These are phyloP conservation scores for Hippopotamyrus pictus DNA, from an alignment of 2,797 vertebrate species.

Conservation along the genomic window DNA sequence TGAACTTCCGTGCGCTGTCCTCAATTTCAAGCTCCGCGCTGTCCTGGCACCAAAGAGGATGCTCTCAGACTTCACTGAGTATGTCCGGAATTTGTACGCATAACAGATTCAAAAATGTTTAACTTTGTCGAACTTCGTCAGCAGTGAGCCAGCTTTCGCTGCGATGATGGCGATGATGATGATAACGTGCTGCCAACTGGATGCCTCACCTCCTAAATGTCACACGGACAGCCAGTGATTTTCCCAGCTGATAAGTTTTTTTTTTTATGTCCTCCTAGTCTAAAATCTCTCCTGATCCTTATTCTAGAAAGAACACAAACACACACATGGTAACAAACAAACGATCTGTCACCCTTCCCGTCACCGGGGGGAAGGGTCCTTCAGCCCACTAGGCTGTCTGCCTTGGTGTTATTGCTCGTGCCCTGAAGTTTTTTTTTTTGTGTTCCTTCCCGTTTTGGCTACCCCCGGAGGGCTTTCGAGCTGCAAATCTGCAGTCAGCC, in stretches of 20 bases:
- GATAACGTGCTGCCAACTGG: background rate
- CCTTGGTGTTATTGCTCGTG: background rate
- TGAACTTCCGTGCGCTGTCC: background rate
- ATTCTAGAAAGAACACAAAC: background rate
- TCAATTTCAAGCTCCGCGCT: background rate
- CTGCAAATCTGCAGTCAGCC: slow-evolving; percentile 7
- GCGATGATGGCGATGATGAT: background rate
- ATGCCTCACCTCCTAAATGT: background rate
- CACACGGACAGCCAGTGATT: slow-evolving; percentile 2
- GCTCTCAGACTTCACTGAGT: background rate
- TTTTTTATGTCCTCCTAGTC: background rate
- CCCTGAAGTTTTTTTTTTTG: background rate
- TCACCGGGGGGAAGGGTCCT: background rate
- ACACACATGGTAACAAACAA: background rate
- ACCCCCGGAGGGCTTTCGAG: background rate
- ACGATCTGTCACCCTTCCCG: background rate
- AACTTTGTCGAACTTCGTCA: background rate
- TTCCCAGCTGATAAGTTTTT: background rate
- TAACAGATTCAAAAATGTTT: background rate
- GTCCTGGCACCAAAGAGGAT: background rate
- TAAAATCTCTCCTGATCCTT: background rate
- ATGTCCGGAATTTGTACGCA: background rate
- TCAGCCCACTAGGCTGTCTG: background rate
- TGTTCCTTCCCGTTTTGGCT: background rate
- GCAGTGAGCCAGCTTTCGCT: background rate